Evolutionary conservation across 2,113 vertebrate genomes (phyloP), one percentile per base, ranked within the genome.

Genomic region (Melanerpes formicivorus): DNA sequence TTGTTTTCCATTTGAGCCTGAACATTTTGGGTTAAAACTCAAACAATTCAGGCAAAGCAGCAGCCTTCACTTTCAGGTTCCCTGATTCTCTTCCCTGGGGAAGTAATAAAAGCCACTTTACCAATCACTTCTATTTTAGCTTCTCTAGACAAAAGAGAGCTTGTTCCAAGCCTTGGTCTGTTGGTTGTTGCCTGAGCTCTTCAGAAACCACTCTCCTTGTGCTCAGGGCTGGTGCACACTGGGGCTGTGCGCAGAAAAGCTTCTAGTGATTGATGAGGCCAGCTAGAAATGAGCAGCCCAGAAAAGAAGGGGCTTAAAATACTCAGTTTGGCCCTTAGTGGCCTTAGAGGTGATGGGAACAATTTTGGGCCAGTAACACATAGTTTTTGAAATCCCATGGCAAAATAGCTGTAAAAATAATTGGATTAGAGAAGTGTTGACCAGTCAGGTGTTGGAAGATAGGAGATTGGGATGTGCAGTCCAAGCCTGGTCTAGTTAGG

Each of bases 111-210:
- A 76, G 11, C 3, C 22, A 30, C 66, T 93, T 73, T 90, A 1
- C 59, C 78, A 52, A 32, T 78, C 10, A 69, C 82, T 76, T 84
- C 63, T 10, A 59, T 52, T 93, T 67, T 10, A 30, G 15, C 34
- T 88, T 90, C 79, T 42, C 18, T 73, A 64, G 74, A 84, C 84
- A 73, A 90, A 94, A 87, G 66, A 71, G 19, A 54, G 11, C 7
- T 74, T 93, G 56, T 92, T 95, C 46, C 59, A 29, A 50, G 34
- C 26, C 74, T 82, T 63, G 21, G 56, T 80, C 42, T 77, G 17
- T 60, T 71, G 63, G 1, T 52, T 80, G 46, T 62, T 70, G 54
- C 67, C 82, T 58, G 32, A 66, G 81, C 30, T 59, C 46, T 48
- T 73, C 30, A 63, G 80, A 92, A 73, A 2, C 9, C 23, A 2